These are phyloP conservation scores for Odobenus rosmarus DNA, from an alignment of 2,113 vertebrate species.

Conservation along the genomic window DNA sequence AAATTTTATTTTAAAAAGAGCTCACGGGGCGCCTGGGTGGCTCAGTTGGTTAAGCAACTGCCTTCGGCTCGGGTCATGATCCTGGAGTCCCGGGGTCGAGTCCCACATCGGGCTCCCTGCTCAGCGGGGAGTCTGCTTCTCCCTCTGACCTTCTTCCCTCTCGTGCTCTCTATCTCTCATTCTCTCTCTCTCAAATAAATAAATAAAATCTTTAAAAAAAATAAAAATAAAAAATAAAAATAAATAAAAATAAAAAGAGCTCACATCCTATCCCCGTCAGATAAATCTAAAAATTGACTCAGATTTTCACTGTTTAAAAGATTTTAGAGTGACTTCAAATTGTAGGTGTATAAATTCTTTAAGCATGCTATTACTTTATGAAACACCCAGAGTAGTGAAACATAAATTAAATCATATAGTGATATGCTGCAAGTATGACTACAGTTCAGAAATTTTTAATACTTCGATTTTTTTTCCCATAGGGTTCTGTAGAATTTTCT, in stretches of 20 bases:
- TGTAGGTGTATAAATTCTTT: conserved; percentile 16
- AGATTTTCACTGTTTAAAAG: conserved; percentile 44
- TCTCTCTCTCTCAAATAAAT: no score
- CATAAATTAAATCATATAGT: conserved; percentile 40
- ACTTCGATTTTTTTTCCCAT: conserved; percentile 4
- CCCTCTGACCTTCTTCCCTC: no score
- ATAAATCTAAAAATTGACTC: conserved; percentile 7
- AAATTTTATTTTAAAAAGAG: neutral
- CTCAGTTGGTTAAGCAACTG: no score
- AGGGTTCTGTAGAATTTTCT: rapidly evolving
- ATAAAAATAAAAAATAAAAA: no score
- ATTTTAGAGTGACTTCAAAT: conserved; percentile 24
- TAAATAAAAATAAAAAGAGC: neutral
- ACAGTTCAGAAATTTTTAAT: conserved; percentile 63
- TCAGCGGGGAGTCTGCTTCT: no score
- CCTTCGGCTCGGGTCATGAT: no score
- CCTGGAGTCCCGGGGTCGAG: no score
- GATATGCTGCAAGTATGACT: conserved; percentile 60
- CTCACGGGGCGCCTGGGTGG: neutral
- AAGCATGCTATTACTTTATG: conserved; percentile 30
- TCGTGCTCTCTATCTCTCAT: no score
- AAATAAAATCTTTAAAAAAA: no score
- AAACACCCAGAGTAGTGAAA: conserved; percentile 32
- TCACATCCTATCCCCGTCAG: neutral
- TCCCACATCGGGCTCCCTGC: no score